Conservation (phyloP, 2,797 vertebrate genomes). For the Pogoniulus pusillus region DNA sequence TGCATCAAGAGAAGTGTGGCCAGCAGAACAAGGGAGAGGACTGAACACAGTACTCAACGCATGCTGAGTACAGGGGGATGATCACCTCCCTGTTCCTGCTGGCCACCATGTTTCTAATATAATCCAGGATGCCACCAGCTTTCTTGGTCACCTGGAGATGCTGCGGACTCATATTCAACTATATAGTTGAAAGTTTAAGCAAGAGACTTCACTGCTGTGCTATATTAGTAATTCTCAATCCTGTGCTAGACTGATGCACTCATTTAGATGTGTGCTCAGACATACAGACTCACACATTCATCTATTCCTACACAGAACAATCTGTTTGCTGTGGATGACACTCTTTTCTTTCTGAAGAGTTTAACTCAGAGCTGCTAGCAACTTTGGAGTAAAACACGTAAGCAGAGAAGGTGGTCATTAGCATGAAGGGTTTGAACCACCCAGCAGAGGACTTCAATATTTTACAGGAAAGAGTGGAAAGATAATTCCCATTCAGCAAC, state of each 20-base stretch:
- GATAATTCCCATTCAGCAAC: background rate
- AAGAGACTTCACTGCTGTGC: background rate
- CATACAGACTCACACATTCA: background rate
- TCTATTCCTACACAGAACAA: background rate
- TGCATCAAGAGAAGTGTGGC: too few relatives aligned
- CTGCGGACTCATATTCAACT: too few relatives aligned
- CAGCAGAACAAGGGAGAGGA: too few relatives aligned
- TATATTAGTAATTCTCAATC: background rate
- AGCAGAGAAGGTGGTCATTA: background rate
- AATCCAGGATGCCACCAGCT: too few relatives aligned
- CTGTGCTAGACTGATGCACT: background rate
- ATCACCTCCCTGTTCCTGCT: too few relatives aligned
- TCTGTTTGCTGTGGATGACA: background rate
- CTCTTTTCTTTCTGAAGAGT: background rate
- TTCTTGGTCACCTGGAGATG: too few relatives aligned
- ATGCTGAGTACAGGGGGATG: too few relatives aligned
- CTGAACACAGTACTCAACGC: too few relatives aligned
- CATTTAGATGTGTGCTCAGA: background rate
- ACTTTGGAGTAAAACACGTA: background rate
- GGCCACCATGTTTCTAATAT: too few relatives aligned
- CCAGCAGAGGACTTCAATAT: background rate
- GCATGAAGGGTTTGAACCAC: background rate
- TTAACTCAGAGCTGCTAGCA: background rate
- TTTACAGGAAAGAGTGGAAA: background rate
- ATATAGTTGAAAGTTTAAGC: background rate